These are phyloP conservation scores for Asbolus verrucosus DNA, from an alignment of 1,140 invertebrate species.

Conservation along the genomic window DNA sequence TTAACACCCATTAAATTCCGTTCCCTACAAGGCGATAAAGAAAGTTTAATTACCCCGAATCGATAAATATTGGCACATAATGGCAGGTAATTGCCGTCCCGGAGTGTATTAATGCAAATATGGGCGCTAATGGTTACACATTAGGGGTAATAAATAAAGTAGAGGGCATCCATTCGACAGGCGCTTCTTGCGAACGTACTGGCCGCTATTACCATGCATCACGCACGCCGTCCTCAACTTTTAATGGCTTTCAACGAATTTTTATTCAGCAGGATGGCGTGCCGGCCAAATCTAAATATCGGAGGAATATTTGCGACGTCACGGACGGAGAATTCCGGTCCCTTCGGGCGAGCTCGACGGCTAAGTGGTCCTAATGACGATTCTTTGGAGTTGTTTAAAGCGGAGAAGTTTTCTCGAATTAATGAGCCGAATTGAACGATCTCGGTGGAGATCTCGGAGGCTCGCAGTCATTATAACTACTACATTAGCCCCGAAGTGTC, in stretches of 20 bases:
- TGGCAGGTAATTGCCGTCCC: not conserved
- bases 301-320: slow-evolving; percentile 17
- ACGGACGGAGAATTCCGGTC: slow-evolving; percentile 12
- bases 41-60: not conserved
- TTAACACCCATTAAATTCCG: not conserved
- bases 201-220: not conserved
- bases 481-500: slow-evolving; percentile 46
- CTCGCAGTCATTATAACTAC: slow-evolving; percentile 45
- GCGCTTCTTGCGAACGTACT: not conserved
- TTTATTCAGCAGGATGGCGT: too few species aligned
- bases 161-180: slow-evolving; percentile 17
- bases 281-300: too few species aligned
- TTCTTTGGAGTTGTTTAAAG: slow-evolving; percentile 49
- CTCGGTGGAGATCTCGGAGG: slow-evolving; percentile 15
- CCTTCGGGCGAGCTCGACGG: not conserved
- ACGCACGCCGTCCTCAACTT: slow-evolving; percentile 2
- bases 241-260: not conserved
- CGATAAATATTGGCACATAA: slow-evolving; percentile 24
- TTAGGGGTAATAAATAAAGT: slow-evolving; percentile 36
- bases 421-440: slow-evolving; percentile 47
- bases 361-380: slow-evolving; percentile 47
- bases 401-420: slow-evolving; percentile 44
- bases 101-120: slow-evolving; percentile 37
- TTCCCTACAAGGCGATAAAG: not conserved
- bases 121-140: slow-evolving; percentile 36